A percentile compares a stretch with the other conserved stretches of the same genome.
Evolutionary conservation across 2,797 vertebrate genomes (phyloP).

Genomic region (Apodemus agrarius): DNA sequence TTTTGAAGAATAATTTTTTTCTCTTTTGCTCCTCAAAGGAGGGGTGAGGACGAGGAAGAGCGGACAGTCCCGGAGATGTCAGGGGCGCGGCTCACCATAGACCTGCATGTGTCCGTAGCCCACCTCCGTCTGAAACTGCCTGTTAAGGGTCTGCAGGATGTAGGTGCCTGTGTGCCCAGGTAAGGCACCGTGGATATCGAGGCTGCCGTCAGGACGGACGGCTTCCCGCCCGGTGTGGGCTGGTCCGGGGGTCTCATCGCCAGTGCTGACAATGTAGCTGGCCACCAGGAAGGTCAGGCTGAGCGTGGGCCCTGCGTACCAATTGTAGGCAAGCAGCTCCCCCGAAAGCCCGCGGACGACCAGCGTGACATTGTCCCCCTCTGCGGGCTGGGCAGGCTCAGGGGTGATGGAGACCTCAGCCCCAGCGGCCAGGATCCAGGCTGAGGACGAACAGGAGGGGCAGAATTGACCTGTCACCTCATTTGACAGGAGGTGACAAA

Average conservation of each 20-base stretch:
- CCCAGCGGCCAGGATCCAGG: background rate
- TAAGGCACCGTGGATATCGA: conserved; percentile 61
- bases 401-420: conserved; percentile 66
- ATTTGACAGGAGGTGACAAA: background rate
- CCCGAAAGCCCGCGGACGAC: conserved; percentile 2
- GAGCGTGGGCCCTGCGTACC: conserved; percentile 74
- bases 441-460: conserved; percentile 41
- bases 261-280: conserved; percentile 73
- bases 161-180: conserved; percentile 75
- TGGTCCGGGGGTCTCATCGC: conserved; percentile 49
- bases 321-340: conserved; percentile 75
- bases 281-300: conserved; percentile 71
- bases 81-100: conserved; percentile 77
- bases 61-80: background rate
- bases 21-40: background rate
- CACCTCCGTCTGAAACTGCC: conserved; percentile 82
- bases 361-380: conserved; percentile 73
- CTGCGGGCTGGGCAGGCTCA: conserved; percentile 1
- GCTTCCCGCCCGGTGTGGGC: conserved; percentile 75
- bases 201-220: conserved; percentile 60
- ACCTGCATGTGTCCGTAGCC: conserved; percentile 80
- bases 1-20: background rate
- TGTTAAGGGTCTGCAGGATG: conserved; percentile 79
- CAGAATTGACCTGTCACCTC: accelerated
- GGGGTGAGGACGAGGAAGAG: background rate